phyloP scores from a whole-genome alignment of 2,113 vertebrate genomes.

The Ranitomeya imitator region DNA sequence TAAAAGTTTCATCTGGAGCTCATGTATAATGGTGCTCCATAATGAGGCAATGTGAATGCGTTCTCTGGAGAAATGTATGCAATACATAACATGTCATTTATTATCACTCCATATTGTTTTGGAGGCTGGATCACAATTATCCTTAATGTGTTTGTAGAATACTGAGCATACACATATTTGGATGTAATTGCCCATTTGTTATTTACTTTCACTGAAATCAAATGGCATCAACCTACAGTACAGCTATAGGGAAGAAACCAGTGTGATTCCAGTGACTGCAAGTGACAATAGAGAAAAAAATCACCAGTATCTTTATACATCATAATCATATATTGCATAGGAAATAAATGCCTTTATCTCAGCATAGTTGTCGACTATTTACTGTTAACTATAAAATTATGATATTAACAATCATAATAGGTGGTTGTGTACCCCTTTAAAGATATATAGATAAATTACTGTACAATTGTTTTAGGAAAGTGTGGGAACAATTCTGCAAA shows the following conservation, averaged over 20 bases:
- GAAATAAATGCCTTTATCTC: too few relatives aligned
- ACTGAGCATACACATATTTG: constrained; percentile 17
- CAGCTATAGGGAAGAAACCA: constrained; percentile 27
- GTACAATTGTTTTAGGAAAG: too few relatives aligned
- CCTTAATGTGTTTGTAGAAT: constrained; percentile 52
- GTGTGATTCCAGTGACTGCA: constrained; percentile 24
- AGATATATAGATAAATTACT: too few relatives aligned
- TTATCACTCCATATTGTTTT: constrained; percentile 49
- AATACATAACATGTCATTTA: constrained; percentile 2
- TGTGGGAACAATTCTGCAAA: too few relatives aligned
- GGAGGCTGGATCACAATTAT: constrained; percentile 38
- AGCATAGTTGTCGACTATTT: too few relatives aligned
- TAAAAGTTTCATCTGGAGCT: not conserved
- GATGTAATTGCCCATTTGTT: constrained; percentile 36
- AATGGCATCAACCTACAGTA: constrained; percentile 21
- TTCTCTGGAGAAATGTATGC: constrained; percentile 11
- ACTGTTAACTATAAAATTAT: too few relatives aligned
- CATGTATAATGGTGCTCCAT: not conserved
- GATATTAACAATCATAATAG: too few relatives aligned
- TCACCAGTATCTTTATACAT: too few relatives aligned
- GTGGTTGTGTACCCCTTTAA: too few relatives aligned
- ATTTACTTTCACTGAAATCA: constrained; percentile 28
- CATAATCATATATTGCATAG: too few relatives aligned
- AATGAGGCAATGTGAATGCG: constrained; percentile 22
- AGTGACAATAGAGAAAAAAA: not conserved